Conservation (phyloP, 2,797 vertebrate genomes). For the Nannoperca obscura region DNA sequence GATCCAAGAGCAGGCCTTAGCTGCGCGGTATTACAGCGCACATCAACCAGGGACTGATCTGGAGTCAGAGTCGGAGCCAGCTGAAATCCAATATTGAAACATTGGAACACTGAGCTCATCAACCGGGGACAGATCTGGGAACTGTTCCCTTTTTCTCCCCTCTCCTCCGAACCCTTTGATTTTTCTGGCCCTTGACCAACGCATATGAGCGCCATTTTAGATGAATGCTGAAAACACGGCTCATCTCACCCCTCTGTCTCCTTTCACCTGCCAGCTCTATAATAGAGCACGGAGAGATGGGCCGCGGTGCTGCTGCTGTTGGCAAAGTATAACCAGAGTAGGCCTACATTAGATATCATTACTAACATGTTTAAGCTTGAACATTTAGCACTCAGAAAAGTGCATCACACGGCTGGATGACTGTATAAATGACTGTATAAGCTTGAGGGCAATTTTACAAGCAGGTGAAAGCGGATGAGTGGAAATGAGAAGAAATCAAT, state of each 20-base stretch:
- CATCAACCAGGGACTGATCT: slow-evolving; percentile 64
- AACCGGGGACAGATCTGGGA: slow-evolving; percentile 75
- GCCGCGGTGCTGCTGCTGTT: slow-evolving; percentile 36
- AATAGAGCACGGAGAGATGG: slow-evolving; percentile 50
- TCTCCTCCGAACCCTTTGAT: slow-evolving; percentile 63
- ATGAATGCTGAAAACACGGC: slow-evolving; percentile 66
- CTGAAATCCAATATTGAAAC: slow-evolving; percentile 70
- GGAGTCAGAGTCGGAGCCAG: slow-evolving; percentile 66
- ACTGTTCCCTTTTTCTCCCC: slow-evolving; percentile 64
- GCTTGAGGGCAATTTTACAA: slow-evolving; percentile 20
- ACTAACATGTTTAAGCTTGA: slow-evolving; percentile 31
- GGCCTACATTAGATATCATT: slow-evolving; percentile 40
- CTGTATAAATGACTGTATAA: background rate
- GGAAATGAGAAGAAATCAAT: background rate
- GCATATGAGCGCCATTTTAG: slow-evolving; percentile 64
- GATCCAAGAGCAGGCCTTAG: slow-evolving; percentile 72
- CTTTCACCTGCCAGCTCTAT: slow-evolving; percentile 68
- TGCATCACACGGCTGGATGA: background rate
- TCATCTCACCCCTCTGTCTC: slow-evolving; percentile 44
- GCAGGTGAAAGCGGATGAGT: slow-evolving; percentile 6
- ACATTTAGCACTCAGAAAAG: slow-evolving; percentile 2
- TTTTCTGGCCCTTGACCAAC: slow-evolving; percentile 67
- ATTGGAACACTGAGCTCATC: slow-evolving; percentile 67
- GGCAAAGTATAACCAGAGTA: slow-evolving; percentile 35
- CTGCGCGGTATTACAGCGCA: slow-evolving; percentile 21